Evolutionary conservation across 2,888 invertebrate species (phyloP), one percentile per base, ranked within the genome.

Genomic region (Drosophila demipolita): DNA sequence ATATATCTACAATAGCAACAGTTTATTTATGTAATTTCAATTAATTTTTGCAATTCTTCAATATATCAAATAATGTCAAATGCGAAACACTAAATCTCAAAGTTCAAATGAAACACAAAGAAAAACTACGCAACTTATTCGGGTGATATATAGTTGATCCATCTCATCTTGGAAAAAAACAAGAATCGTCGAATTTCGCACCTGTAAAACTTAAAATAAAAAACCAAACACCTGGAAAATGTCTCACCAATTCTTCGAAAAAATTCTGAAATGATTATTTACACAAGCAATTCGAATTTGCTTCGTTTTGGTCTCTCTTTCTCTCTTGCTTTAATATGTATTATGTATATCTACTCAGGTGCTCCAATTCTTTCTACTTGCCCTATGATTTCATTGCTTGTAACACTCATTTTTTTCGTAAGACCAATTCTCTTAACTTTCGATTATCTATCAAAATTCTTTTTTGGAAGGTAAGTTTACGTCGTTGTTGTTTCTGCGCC

Each of bases 41-140:
- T 52, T 69, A 59, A 62, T 70, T 80, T 80, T 73, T 67, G 73
- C 64, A 76, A 79, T 60, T 63, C 62, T 69, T 65, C 15, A 75
- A 75, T 57, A 66, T 55, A 58, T 54, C 35, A 45, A 67, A 55
- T 66, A 45, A 58, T 38, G 2, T 38, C 32, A 52, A 65, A 62
- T 38, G 15, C 45, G 38, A 55, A 54, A 60, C 12, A 62, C 23
- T 54, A 54, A 57, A 49, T 45, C 38, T 29, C 48, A 66, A 63
- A 52, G 23, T 15, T 53, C 48, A 62, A 70, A 26, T 40, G 45
- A 62, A 79, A 87, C 86, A 86, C 84, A 87, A 87, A 86, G 87
- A 87, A 87, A 86, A 87, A 84, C 84, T 86, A 76, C 40, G 50
- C 26, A 67, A 57, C 8, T 57, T 63, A 76, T 68, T 78, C 65